A percentile compares a stretch with the other conserved stretches of the same genome.
Evolutionary conservation across 2,888 invertebrate species (phyloP).

Genomic region (Acronicta psi): DNA sequence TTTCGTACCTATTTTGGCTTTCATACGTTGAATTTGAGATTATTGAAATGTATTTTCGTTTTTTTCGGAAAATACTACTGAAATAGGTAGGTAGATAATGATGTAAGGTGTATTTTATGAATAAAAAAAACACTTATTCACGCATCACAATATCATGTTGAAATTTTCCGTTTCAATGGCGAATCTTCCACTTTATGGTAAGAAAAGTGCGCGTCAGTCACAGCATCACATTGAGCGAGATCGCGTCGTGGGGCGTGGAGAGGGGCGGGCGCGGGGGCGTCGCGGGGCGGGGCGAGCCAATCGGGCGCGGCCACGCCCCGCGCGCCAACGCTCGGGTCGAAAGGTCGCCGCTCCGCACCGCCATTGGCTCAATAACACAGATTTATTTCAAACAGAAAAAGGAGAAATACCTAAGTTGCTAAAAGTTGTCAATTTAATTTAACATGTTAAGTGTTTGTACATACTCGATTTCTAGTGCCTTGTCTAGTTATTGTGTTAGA

Average conservation of each 20-base stretch:
- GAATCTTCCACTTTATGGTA: constrained; percentile 14
- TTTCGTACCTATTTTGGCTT: too few species aligned
- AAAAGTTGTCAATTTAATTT: constrained; percentile 11
- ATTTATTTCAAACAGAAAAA: constrained; percentile 53
- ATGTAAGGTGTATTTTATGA: too few species aligned
- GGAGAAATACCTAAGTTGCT: constrained; percentile 15
- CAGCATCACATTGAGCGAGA: constrained; percentile 62
- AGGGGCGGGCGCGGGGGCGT: constrained; percentile 64
- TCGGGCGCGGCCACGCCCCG: constrained; percentile 86
- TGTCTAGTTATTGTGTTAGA: constrained; percentile 1
- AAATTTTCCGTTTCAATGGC: background rate
- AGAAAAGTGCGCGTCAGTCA: constrained; percentile 54
- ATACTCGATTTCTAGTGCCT: background rate
- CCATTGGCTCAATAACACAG: constrained; percentile 73
- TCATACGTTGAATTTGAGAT: too few species aligned
- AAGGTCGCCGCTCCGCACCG: constrained; percentile 75
- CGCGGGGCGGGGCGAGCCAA: constrained; percentile 77
- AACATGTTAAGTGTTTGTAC: constrained; percentile 9
- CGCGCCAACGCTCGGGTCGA: constrained; percentile 81
- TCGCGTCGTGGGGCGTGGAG: constrained; percentile 68
- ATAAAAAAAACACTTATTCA: too few species aligned
- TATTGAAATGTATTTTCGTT: too few species aligned
- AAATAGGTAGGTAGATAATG: too few species aligned
- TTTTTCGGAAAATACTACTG: too few species aligned
- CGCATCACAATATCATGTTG: too few species aligned